A percentile compares a stretch with the other conserved stretches of the same genome.
These are phyloP conservation scores for Tryphoninae sp. DNA, from an alignment of 2,888 invertebrate species.

Conservation along the genomic window DNA sequence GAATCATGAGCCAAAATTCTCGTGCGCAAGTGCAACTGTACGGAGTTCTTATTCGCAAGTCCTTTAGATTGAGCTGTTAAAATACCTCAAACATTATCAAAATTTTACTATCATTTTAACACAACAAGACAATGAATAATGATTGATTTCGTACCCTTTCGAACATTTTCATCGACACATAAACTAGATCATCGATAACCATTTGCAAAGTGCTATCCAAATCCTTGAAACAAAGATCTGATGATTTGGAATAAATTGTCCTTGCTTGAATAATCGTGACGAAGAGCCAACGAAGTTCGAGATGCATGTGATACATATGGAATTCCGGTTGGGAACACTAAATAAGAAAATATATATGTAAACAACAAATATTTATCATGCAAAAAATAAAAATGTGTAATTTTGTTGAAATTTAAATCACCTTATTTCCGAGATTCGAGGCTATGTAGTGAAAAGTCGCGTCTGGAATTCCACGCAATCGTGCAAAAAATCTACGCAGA, in stretches of 20 bases:
- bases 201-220: slow-evolving; percentile 70
- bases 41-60: slow-evolving; percentile 81
- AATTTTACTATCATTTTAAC: neutral
- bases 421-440: slow-evolving; percentile 80
- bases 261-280: slow-evolving; percentile 75
- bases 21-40: slow-evolving; percentile 84
- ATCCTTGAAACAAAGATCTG: slow-evolving; percentile 69
- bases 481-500: slow-evolving; percentile 71
- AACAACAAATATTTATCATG: neutral
- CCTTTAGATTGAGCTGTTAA: slow-evolving; percentile 77
- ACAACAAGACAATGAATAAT: neutral
- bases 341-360: slow-evolving; percentile 59
- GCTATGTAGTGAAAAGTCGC: slow-evolving; percentile 79
- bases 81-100: neutral
- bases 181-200: slow-evolving; percentile 78
- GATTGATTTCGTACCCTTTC: slow-evolving; percentile 75
- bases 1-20: slow-evolving; percentile 84
- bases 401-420: slow-evolving; percentile 62
- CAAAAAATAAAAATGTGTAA: slow-evolving; percentile 2
- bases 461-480: slow-evolving; percentile 77
- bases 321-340: slow-evolving; percentile 81
- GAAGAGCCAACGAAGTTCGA: slow-evolving; percentile 82
- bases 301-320: slow-evolving; percentile 82
- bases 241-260: slow-evolving; percentile 65
- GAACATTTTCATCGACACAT: slow-evolving; percentile 78